These are phyloP conservation scores for Plebejus melissa DNA, from an alignment of 2,888 invertebrate genomes.

Conservation along the genomic window DNA sequence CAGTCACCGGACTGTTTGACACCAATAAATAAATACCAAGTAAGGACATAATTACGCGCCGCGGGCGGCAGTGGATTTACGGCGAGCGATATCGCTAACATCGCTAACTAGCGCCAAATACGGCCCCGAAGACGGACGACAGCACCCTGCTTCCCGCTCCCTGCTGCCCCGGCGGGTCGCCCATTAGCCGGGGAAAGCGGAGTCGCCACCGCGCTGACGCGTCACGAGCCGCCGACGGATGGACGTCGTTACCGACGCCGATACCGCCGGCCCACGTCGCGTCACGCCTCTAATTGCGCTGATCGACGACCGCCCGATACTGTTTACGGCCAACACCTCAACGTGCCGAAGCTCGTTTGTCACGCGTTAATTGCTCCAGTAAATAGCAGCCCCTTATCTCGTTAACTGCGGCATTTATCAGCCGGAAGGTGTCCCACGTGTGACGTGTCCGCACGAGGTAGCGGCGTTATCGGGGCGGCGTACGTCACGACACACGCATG, in stretches of 20 bases:
- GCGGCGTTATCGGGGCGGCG: not conserved
- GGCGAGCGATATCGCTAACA: slow-evolving; percentile 43
- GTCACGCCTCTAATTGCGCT: slow-evolving; percentile 6
- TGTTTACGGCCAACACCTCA: not conserved
- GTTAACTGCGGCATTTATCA: not conserved
- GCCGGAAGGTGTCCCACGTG: not conserved
- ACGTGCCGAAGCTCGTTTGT: not conserved
- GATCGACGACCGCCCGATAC: not conserved
- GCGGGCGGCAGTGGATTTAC: slow-evolving; percentile 42
- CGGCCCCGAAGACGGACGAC: slow-evolving; percentile 35
- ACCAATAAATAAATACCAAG: slow-evolving; percentile 16
- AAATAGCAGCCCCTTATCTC: not conserved
- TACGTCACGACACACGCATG: not conserved
- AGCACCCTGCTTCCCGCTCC: not conserved
- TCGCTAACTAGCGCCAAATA: slow-evolving; percentile 44
- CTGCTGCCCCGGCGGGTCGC: not conserved
- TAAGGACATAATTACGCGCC: slow-evolving; percentile 26
- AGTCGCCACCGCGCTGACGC: slow-evolving; percentile 3
- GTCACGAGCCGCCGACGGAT: slow-evolving; percentile 6
- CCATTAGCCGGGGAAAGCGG: slow-evolving; percentile 7
- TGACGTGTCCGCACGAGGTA: not conserved
- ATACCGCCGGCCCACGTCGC: slow-evolving; percentile 6
- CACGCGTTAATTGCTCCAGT: not conserved
- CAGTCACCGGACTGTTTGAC: not conserved
- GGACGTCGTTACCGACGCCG: slow-evolving; percentile 16